Percentiles rank a stretch among this genome's conserved stretches.
Conservation (phyloP, 2,888 invertebrate genomes). For the Drosophila mimica region DNA sequence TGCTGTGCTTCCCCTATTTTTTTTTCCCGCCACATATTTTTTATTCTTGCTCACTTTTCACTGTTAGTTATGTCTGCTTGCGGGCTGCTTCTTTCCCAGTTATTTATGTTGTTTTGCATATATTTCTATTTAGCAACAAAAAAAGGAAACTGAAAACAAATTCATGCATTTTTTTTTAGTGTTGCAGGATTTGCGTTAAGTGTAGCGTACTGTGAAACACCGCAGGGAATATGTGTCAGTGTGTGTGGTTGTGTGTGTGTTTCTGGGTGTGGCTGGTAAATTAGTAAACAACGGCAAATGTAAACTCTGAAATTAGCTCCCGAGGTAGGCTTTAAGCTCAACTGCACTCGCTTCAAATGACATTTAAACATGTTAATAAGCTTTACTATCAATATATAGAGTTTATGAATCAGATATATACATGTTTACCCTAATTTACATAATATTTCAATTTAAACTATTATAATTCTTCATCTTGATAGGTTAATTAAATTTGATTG, state of each 20-base stretch:
- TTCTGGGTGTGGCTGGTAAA: slow-evolving; percentile 40
- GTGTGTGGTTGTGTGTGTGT: neutral
- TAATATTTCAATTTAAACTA: neutral
- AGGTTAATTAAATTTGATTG: neutral
- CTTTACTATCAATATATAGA: neutral
- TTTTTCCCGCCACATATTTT: slow-evolving; percentile 56
- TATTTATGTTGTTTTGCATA: slow-evolving; percentile 72
- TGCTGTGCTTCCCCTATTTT: slow-evolving; percentile 36
- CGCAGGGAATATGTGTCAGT: slow-evolving; percentile 13
- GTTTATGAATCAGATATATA: neutral
- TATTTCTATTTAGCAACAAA: slow-evolving; percentile 49
- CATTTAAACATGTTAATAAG: neutral
- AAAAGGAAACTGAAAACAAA: slow-evolving; percentile 45
- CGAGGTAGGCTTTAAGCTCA: neutral
- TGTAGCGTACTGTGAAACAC: slow-evolving; percentile 54
- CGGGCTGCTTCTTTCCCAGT: slow-evolving; percentile 68
- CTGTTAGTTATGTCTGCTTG: slow-evolving; percentile 76
- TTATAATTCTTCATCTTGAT: neutral
- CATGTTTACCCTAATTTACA: neutral
- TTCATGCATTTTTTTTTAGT: slow-evolving; percentile 47
- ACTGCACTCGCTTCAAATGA: neutral
- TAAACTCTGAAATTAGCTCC: neutral
- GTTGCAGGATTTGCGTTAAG: slow-evolving; percentile 51
- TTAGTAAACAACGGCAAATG: slow-evolving; percentile 50
- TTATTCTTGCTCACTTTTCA: slow-evolving; percentile 68